Base-by-base conservation (phyloP, 2,797 vertebrate genomes). In the Forpus xanthops region DNA sequence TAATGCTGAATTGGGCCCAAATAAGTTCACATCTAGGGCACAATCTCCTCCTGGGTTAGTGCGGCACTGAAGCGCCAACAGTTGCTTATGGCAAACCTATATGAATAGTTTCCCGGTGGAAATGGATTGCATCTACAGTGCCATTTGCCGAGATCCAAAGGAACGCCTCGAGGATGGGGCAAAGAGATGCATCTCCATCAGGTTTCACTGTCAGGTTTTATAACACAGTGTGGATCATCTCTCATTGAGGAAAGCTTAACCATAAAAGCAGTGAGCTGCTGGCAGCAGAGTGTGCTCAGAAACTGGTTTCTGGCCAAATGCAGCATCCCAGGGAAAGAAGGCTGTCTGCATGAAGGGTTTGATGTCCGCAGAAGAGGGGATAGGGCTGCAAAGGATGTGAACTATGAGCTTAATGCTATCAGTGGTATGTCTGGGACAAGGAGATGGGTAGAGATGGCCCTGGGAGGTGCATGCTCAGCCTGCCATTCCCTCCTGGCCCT, bases 121-220 rank as follows among this genome's bases (percentile, higher is more conserved):
- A 85, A 39, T 11, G 20, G 16, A 31, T 72, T 49, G 42, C 28
- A 70, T 50, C 52, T 2, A 8, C 85, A 50, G 64, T 28, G 65
- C 8, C 18, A 10, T 70, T 49, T 31, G 10, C 55, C 21, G 25
- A 41, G 53, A 33, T 50, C n/a, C 64, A 73, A 76, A 56, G 50
- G 21, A 90, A 47, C 4, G 3, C 27, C 9, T 71, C 35, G 67
- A 8, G 50, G 49, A 44, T 39, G 47, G 45, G 39, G 14, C 1
- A 4, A n/a, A 58, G 39, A 35, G 35, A 3, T 11, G 2, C 39
- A 8, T 58, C 44, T 64, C 75, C 18, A 6, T 2, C 0, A 0
- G 30, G 12, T 39, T 91, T 58, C 3, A 1, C 75, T 75, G 13
- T 16, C 35, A 41, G 58, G 27, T 24, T 79, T 90, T 45, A 10